phyloP scores from a whole-genome alignment of 1,140 invertebrate genomes.

The Cydia pomonella region DNA sequence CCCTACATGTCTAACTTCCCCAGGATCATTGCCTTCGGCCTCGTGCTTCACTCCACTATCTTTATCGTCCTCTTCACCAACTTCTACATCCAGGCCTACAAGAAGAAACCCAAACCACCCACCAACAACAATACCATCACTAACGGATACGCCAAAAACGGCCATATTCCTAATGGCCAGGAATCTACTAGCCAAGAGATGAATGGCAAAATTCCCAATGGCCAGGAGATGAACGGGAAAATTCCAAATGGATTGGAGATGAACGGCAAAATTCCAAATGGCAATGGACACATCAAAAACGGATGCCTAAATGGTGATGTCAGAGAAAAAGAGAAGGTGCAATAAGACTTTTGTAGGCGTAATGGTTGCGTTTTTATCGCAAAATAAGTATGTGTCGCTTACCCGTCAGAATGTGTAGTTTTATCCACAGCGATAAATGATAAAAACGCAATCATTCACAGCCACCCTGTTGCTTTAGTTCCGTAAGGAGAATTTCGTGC shows the following conservation, averaged over 20 bases:
- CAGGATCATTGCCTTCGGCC: slow-evolving; percentile 85
- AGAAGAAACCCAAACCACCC: slow-evolving; percentile 54
- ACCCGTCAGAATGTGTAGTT: not conserved
- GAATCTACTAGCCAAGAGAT: not conserved
- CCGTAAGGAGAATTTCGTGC: slow-evolving; percentile 24
- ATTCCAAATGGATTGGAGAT: not conserved
- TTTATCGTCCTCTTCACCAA: slow-evolving; percentile 95
- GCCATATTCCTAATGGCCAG: slow-evolving; percentile 24
- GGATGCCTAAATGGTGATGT: slow-evolving; percentile 51
- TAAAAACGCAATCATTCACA: not conserved
- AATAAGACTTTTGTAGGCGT: slow-evolving; percentile 45
- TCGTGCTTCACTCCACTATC: slow-evolving; percentile 93
- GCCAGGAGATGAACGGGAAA: slow-evolving; percentile 24
- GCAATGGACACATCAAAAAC: slow-evolving; percentile 40
- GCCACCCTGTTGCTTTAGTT: slow-evolving; percentile 18
- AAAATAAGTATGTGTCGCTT: not conserved
- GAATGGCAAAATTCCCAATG: slow-evolving; percentile 34
- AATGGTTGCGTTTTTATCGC: not conserved
- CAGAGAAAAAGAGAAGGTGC: slow-evolving; percentile 63
- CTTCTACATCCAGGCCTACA: slow-evolving; percentile 94
- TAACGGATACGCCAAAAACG: slow-evolving; percentile 40
- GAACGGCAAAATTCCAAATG: slow-evolving; percentile 17
- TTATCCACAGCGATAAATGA: not conserved
- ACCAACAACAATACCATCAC: slow-evolving; percentile 55
- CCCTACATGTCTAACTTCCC: slow-evolving; percentile 38